Percentiles rank a stretch among this genome's conserved stretches.
Conservation (phyloP, 2,797 vertebrate species). For the Lacerta viridis region DNA sequence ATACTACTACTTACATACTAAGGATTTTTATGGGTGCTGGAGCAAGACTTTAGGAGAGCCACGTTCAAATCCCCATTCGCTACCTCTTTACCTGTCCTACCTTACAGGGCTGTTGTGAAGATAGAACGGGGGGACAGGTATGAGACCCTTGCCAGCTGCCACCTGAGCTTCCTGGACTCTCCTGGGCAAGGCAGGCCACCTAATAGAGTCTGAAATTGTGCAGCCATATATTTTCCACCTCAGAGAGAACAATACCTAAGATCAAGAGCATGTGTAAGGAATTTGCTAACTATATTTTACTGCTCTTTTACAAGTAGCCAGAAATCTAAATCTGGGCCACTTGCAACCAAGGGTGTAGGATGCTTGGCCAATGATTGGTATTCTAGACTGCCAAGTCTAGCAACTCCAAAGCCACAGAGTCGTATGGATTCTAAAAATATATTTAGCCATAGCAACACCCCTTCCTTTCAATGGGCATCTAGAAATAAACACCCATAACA, state of each 20-base stretch:
- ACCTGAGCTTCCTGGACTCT: no score
- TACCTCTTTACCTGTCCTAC: no score
- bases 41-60: no score
- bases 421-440: not conserved
- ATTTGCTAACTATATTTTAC: not conserved
- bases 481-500: not conserved
- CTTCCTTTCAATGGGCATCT: not conserved
- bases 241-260: not conserved
- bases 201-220: not conserved
- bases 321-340: not conserved
- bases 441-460: not conserved
- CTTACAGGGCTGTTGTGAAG: no score
- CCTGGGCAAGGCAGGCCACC: no score
- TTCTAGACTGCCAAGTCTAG: not conserved
- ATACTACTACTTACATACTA: no score
- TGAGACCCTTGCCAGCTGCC: no score
- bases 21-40: no score
- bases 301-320: not conserved
- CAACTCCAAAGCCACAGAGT: slow-evolving; percentile 17
- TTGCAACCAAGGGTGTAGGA: not conserved
- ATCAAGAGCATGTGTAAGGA: not conserved
- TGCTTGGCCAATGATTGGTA: not conserved
- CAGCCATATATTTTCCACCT: not conserved
- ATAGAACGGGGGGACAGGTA: no score
- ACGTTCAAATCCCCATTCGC: no score